These are phyloP conservation scores for Typhlichthys subterraneus DNA, from an alignment of 2,797 vertebrate species.

Conservation along the genomic window DNA sequence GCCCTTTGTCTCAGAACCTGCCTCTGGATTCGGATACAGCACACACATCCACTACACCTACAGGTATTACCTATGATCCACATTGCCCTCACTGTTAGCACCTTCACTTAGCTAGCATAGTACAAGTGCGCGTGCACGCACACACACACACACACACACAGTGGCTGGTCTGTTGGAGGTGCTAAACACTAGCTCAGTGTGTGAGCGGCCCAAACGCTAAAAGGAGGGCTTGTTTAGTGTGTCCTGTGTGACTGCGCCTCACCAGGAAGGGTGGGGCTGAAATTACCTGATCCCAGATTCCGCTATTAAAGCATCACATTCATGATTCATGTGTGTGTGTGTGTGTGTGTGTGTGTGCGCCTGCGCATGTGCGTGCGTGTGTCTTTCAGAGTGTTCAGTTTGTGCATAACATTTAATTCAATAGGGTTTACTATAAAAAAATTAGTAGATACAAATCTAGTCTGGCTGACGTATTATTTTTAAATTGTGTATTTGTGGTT, in stretches of 20 bases:
- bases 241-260: neutral
- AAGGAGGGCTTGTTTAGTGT: slow-evolving; percentile 52
- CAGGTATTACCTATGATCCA: too few relatives aligned
- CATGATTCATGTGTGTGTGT: slow-evolving; percentile 41
- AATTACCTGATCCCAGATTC: slow-evolving; percentile 45
- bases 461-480: too few relatives aligned
- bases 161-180: slow-evolving; percentile 52
- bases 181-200: slow-evolving; percentile 69
- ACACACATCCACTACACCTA: too few relatives aligned
- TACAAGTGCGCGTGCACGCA: neutral
- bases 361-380: neutral
- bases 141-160: slow-evolving; percentile 47
- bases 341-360: neutral
- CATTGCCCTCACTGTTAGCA: too few relatives aligned
- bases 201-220: slow-evolving; percentile 60
- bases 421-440: neutral
- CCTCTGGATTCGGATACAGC: too few relatives aligned
- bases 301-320: slow-evolving; percentile 22
- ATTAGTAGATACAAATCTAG: too few relatives aligned
- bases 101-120: too few relatives aligned
- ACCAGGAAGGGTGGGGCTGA: slow-evolving; percentile 42
- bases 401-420: slow-evolving; percentile 4
- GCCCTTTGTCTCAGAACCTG: too few relatives aligned
- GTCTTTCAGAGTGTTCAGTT: neutral
- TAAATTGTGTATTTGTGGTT: too few relatives aligned